A percentile compares a stretch with the other conserved stretches of the same genome.
Conservation (phyloP, 2,888 invertebrate species). For the Mechanitis mazaeus region DNA sequence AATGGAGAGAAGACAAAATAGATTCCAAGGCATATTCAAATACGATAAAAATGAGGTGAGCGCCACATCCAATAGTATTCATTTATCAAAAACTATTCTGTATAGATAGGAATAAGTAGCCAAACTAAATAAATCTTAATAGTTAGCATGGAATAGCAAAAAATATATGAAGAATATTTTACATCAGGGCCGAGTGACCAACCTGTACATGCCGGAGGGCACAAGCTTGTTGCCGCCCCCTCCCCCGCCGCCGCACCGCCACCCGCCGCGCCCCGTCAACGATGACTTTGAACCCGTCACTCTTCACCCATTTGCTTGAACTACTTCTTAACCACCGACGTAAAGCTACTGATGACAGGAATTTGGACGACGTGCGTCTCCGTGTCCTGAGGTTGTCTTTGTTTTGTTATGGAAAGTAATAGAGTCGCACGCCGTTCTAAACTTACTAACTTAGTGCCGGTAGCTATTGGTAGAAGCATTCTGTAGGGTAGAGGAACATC, state of each 20-base stretch:
- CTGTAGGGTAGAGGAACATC: conserved; percentile 25
- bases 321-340: conserved; percentile 9
- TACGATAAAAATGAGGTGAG: conserved; percentile 85
- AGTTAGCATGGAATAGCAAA: too few species aligned
- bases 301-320: conserved; percentile 70
- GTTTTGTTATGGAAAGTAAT: conserved; percentile 1
- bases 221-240: conserved; percentile 81
- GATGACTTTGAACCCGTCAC: conserved; percentile 79
- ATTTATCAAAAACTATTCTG: too few species aligned
- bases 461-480: conserved; percentile 26
- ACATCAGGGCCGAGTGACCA: conserved; percentile 77
- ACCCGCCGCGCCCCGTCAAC: conserved; percentile 73
- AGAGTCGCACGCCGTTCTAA: conserved; percentile 17
- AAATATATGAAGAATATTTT: conserved; percentile 27
- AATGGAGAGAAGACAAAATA: conserved; percentile 48
- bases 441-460: conserved; percentile 19
- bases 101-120: too few species aligned
- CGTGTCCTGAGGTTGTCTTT: background rate
- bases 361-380: conserved; percentile 10
- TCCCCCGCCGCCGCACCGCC: conserved; percentile 70
- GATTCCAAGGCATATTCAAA: conserved; percentile 81
- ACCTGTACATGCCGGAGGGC: conserved; percentile 81
- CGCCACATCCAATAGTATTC: background rate
- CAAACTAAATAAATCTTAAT: too few species aligned
- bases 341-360: conserved; percentile 8